Evolutionary conservation across 2,888 invertebrate genomes (phyloP).

Genomic region (Andrena minutula): DNA sequence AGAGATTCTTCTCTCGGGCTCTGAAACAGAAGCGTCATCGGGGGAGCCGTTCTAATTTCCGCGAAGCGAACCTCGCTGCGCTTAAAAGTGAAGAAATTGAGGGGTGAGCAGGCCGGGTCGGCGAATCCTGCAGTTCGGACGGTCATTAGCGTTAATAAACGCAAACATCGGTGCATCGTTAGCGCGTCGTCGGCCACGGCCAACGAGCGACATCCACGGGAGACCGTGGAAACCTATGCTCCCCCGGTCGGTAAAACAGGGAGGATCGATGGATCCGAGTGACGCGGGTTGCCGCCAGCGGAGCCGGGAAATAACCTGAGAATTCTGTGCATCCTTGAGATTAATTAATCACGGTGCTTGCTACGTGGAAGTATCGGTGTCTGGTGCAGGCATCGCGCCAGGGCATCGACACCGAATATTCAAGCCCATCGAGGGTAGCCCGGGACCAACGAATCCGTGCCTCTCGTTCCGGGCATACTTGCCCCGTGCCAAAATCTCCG

Average conservation of each 20-base stretch:
- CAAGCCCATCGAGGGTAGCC: neutral
- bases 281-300: neutral
- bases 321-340: neutral
- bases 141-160: slow-evolving; percentile 28
- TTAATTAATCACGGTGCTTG: neutral
- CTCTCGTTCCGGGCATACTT: neutral
- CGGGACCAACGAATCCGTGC: slow-evolving; percentile 16
- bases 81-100: neutral
- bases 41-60: slow-evolving; percentile 6
- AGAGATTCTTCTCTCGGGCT: slow-evolving; percentile 19
- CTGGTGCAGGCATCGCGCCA: neutral
- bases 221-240: slow-evolving; percentile 25
- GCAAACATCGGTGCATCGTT: slow-evolving; percentile 3
- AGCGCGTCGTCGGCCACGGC: slow-evolving; percentile 4
- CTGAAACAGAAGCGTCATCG: neutral
- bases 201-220: slow-evolving; percentile 52
- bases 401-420: neutral
- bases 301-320: neutral
- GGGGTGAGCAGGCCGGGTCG: too few species aligned
- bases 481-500: slow-evolving; percentile 13
- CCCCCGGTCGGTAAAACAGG: slow-evolving; percentile 64
- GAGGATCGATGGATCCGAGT: slow-evolving; percentile 42
- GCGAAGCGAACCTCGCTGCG: neutral
- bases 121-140: neutral
- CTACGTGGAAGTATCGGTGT: neutral